These are phyloP conservation scores for Jacana jacana DNA, from an alignment of 2,113 vertebrate species.

Conservation along the genomic window DNA sequence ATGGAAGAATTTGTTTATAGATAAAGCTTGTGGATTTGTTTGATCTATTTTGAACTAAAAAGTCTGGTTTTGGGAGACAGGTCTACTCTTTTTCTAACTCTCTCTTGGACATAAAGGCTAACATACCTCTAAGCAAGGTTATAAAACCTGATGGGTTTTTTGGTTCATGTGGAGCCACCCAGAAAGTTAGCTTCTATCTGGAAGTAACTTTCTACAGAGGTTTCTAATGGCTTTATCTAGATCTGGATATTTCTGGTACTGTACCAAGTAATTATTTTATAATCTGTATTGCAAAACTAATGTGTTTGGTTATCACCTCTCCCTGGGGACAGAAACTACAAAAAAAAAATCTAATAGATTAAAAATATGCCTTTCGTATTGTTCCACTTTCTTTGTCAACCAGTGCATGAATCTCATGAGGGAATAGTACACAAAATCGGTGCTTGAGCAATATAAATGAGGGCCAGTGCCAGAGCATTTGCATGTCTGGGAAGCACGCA, in stretches of 20 bases:
- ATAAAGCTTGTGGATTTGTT: neutral
- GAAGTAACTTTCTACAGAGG: neutral
- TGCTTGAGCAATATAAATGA: neutral
- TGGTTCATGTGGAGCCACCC: neutral
- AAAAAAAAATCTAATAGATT: neutral
- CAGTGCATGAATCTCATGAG: neutral
- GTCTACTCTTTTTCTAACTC: neutral
- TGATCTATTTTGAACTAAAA: neutral
- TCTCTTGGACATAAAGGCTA: neutral
- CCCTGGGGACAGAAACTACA: neutral
- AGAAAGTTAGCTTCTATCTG: neutral
- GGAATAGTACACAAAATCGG: neutral
- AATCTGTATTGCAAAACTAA: neutral
- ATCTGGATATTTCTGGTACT: neutral
- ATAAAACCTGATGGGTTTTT: neutral
- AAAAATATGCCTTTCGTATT: neutral
- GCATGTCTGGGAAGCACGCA: neutral
- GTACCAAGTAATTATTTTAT: neutral
- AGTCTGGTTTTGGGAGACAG: neutral
- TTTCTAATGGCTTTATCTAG: neutral
- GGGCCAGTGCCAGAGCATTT: neutral
- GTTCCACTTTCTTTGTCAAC: neutral
- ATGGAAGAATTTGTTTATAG: neutral
- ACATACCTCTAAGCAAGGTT: neutral
- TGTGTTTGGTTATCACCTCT: neutral